Percentiles rank a stretch among this genome's conserved stretches.
These are phyloP conservation scores for Mola mola DNA, from an alignment of 2,113 vertebrate species.

Conservation along the genomic window DNA sequence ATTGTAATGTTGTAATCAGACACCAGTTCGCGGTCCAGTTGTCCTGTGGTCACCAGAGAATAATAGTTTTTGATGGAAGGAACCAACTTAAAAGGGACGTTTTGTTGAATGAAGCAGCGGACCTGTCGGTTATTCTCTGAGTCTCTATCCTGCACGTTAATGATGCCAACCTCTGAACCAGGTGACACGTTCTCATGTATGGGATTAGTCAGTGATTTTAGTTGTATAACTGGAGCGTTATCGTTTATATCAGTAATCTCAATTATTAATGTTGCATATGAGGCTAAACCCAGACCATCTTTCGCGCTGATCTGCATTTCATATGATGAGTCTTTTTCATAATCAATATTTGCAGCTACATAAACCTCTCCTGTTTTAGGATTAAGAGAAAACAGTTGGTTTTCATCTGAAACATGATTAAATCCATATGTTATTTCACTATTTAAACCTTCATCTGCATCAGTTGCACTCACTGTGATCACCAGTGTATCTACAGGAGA, in stretches of 20 bases:
- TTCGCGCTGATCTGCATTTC: constrained; percentile 42
- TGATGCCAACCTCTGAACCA: too few relatives aligned
- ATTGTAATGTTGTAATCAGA: too few relatives aligned
- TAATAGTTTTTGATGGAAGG: constrained; percentile 68
- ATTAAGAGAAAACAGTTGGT: constrained; percentile 67
- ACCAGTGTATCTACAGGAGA: too few relatives aligned
- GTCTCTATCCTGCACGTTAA: too few relatives aligned
- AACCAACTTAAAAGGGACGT: constrained; percentile 66
- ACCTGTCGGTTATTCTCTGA: too few relatives aligned
- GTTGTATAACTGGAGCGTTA: constrained; percentile 74
- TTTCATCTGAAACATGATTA: constrained; percentile 63
- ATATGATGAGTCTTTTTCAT: background rate
- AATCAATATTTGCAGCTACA: constrained; percentile 49
- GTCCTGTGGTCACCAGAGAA: constrained; percentile 64
- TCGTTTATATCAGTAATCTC: constrained; percentile 81
- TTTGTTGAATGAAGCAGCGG: constrained; percentile 55
- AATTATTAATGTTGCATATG: constrained; percentile 71
- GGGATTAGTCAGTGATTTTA: constrained; percentile 75
- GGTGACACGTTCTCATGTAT: constrained; percentile 72
- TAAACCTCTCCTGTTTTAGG: constrained; percentile 75
- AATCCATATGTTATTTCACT: constrained; percentile 73
- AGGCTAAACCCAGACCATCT: constrained; percentile 72
- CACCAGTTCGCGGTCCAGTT: too few relatives aligned
- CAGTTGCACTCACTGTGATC: too few relatives aligned
- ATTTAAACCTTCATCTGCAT: constrained; percentile 74